Evolutionary conservation across 1,140 invertebrate species (phyloP).

Genomic region (Artemia franciscana): DNA sequence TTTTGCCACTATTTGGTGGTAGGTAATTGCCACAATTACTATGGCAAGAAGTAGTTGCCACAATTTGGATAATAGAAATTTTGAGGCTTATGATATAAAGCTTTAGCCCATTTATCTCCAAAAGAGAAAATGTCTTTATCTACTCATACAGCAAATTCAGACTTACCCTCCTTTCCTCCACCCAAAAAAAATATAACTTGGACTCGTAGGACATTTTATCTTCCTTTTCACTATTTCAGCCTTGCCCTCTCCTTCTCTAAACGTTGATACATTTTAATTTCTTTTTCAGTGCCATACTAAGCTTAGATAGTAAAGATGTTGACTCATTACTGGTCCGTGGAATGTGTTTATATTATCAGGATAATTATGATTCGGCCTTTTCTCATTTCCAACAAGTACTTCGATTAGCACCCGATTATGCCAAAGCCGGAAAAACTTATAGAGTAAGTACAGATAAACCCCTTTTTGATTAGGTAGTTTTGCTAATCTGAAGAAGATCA

Average conservation of each 20-base stretch:
- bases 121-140: too few species aligned
- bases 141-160: too few species aligned
- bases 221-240: not conserved
- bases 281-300: constrained; percentile 43
- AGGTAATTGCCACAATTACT: too few species aligned
- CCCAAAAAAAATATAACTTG: not conserved
- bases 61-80: too few species aligned
- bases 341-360: constrained; percentile 70
- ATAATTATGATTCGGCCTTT: constrained; percentile 70
- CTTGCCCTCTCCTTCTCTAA: constrained; percentile 3
- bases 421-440: constrained; percentile 61
- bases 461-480: too few species aligned
- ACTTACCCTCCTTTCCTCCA: too few species aligned
- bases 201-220: not conserved
- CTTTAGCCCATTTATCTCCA: too few species aligned
- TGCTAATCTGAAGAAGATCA: too few species aligned
- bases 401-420: constrained; percentile 65
- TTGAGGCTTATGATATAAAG: too few species aligned
- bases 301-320: constrained; percentile 52
- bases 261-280: constrained; percentile 7
- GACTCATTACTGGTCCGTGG: constrained; percentile 79
- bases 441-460: constrained; percentile 39
- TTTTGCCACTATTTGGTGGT: too few species aligned
- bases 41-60: too few species aligned
- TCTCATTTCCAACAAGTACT: constrained; percentile 76